These are phyloP conservation scores for Myopa testacea DNA, from an alignment of 2,888 invertebrate species.

Conservation along the genomic window DNA sequence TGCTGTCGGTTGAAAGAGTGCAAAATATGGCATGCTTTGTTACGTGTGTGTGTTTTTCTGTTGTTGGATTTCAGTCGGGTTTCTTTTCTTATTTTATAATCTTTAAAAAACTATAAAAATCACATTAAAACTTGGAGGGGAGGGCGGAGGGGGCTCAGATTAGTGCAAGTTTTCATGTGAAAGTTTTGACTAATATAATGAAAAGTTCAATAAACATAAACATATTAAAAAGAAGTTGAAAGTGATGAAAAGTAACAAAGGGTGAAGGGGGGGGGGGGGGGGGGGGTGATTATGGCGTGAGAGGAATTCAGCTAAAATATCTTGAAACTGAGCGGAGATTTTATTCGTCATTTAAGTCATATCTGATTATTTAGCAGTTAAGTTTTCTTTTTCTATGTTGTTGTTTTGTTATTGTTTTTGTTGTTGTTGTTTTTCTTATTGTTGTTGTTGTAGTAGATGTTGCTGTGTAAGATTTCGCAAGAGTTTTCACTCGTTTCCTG, in stretches of 20 bases:
- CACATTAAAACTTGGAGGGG: neutral
- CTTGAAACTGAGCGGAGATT: neutral
- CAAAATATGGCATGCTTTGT: too few relatives aligned
- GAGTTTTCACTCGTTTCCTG: slow-evolving; percentile 18
- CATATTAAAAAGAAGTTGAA: neutral
- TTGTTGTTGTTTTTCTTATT: neutral
- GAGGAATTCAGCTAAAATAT: neutral
- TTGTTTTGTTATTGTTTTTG: neutral
- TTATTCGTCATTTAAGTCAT: neutral
- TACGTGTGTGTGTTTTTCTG: too few relatives aligned
- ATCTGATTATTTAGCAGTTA: neutral
- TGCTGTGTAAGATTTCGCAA: neutral
- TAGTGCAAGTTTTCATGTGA: too few relatives aligned
- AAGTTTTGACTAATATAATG: too few relatives aligned
- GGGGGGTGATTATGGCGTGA: neutral
- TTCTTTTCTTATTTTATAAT: neutral
- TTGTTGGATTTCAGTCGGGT: too few relatives aligned
- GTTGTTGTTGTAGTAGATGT: neutral
- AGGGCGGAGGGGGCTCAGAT: too few relatives aligned
- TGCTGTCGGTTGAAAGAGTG: too few relatives aligned
- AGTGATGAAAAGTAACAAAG: neutral
- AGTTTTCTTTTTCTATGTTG: slow-evolving; percentile 12
- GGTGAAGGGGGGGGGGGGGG: neutral
- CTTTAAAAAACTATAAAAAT: neutral
- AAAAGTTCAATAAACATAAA: too few relatives aligned